Base-by-base conservation (phyloP, 2,113 vertebrate genomes). In the Pipra filicauda region DNA sequence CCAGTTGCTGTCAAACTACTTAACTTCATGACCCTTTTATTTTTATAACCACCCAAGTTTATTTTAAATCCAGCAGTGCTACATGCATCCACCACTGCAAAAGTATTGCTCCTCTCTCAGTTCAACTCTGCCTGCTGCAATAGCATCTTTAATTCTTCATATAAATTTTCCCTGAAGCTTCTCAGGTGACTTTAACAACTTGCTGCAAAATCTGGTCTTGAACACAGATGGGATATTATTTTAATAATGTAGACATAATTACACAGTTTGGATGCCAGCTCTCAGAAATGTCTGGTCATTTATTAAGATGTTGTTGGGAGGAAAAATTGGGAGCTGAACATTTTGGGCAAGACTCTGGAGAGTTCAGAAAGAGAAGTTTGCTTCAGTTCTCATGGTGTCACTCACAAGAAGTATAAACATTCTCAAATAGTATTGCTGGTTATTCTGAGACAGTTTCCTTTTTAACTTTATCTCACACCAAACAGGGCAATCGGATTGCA, bases 211-310 rank as follows among this genome's bases (percentile, higher is more conserved):
- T 87, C 49, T 69, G 66, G 54, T 79, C 66, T 91, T 15, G 16
- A 81, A 87, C 73, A 88, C 76, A 96, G 94, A 66, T 87, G 92
- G 83, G 37, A 35, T 79, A 70, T 89, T 85, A 73, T 92, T 95
- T 88, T 86, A 86, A 69, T 97, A 91, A 96, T 49, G 52, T 37
- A 81, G 83, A 74, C 49, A 33, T 93, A 67, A 95, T 92, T 75
- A 85, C 69, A 64, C 62, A 92, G 26, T 62, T 72, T 77, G 76
- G 75, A 82, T 88, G 49, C 52, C 1, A 2, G 61, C 41, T 79
- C 46, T 87, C 58, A 58, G 66, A 78, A 92, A 69, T 3, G 8
- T 69, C 88, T 89, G 66, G 78, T 92, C 35, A 41, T 81, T 87
- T 94, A 91, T 92, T 89, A 89, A 81, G 57, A 69, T 59, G 57